Evolutionary conservation across 2,888 invertebrate species (phyloP), one percentile per base, ranked within the genome.

Genomic region (Pedicia rivosa): DNA sequence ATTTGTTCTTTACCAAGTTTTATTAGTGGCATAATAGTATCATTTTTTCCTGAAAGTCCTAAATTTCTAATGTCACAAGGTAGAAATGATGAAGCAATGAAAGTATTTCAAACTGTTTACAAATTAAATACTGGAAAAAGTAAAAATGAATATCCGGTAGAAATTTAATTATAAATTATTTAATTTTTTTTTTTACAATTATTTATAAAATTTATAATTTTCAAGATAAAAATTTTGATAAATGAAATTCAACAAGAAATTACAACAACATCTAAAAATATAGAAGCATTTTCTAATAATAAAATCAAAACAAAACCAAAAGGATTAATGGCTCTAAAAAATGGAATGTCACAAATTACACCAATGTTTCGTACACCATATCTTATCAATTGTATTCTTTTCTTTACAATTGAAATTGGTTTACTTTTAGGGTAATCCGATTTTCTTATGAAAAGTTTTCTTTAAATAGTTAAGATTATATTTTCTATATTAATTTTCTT

Each of bases 11-110:
- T 80, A 40, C 77, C 84, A 7, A 75, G 78, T 15, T 51, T 84
- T 1, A 46, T 78, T 1, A 71, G 79, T 6, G 75, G 75, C 0
- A 42, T 74, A 22, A 63, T 67, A 0, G 61, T 74, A 36, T 57
- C 71, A 42, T 65, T 68, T 42, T 61, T 78, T 39, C 80, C 82
- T 0, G 84, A 84, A 55, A 83, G 80, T 51, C 83, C 83, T 5
- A 80, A 81, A 56, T 83, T 78, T 56, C 62, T 82, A 4, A 74
- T 82, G 69, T 70, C 76, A 2, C 65, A 72, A 31, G 75, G 78
- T 1, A 62, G 69, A 30, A 73, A 72, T 42, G 66, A 71, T 8
- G 72, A 78, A 48, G 80, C 81, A 0, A 50, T 81, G 45, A 49
- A 57, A 4, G 66, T 79, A 3, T 72, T 81, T 45, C 62, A 62